A percentile compares a stretch with the other conserved stretches of the same genome.
phyloP scores from a whole-genome alignment of 2,888 invertebrate species.

The Lumbricus terrestris region DNA sequence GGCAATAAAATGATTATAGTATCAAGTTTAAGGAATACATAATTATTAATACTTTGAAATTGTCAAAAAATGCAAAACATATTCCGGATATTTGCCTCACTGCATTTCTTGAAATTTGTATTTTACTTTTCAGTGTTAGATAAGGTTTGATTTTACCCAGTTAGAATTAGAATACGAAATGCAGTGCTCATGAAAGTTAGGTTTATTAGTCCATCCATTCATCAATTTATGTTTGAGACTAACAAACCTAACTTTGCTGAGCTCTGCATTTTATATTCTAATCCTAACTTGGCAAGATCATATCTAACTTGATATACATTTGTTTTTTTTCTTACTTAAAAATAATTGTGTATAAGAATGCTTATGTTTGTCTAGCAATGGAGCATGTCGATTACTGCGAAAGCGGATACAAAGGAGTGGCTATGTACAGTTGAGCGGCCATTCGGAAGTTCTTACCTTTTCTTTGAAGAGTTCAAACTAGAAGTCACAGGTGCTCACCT shows the following conservation, averaged over 20 bases:
- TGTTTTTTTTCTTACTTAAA: neutral
- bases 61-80: neutral
- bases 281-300: too few relatives aligned
- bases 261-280: too few relatives aligned
- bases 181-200: neutral
- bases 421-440: constrained; percentile 29
- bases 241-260: too few relatives aligned
- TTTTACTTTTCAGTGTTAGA: neutral
- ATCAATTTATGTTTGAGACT: neutral
- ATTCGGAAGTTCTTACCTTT: constrained; percentile 29
- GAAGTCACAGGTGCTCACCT: constrained; percentile 18
- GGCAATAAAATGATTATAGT: neutral
- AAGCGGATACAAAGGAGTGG: constrained; percentile 13
- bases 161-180: neutral
- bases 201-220: neutral
- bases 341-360: neutral
- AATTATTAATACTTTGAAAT: neutral
- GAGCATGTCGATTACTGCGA: constrained; percentile 19
- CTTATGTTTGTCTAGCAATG: constrained; percentile 21
- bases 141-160: neutral
- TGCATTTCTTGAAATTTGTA: neutral
- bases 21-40: neutral
- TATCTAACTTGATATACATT: neutral
- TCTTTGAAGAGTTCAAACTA: constrained; percentile 33
- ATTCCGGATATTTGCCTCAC: neutral